Evolutionary conservation across 2,888 invertebrate genomes (phyloP).

Genomic region (Cordilura impudica): DNA sequence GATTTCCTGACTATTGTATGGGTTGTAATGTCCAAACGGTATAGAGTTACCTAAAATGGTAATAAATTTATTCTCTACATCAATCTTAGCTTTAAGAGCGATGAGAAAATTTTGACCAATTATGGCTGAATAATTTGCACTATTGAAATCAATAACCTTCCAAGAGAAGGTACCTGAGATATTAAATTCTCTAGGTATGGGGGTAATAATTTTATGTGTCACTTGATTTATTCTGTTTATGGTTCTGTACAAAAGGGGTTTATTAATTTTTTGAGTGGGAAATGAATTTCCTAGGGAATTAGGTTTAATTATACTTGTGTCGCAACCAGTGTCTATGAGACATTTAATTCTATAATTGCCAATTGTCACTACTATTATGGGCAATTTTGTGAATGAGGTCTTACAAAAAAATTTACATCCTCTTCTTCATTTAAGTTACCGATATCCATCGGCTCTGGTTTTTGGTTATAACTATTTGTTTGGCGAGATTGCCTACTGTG

Average conservation of each 20-base stretch:
- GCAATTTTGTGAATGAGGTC: conserved; percentile 5
- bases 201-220: conserved; percentile 39
- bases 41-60: too few relatives aligned
- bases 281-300: too few relatives aligned
- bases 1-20: conserved; percentile 40
- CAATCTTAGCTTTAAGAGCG: too few relatives aligned
- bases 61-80: too few relatives aligned
- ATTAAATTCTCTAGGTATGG: conserved; percentile 56
- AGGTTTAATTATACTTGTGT: too few relatives aligned
- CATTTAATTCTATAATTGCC: too few relatives aligned
- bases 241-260: conserved; percentile 41
- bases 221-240: too few relatives aligned
- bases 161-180: conserved; percentile 44
- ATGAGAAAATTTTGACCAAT: conserved; percentile 47
- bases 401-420: conserved; percentile 17
- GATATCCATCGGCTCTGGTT: conserved; percentile 11
- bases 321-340: too few relatives aligned
- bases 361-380: conserved; percentile 11
- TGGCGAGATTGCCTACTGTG: not conserved
- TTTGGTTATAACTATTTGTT: not conserved
- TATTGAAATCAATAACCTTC: too few relatives aligned
- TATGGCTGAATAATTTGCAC: conserved; percentile 38
- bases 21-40: conserved; percentile 11
- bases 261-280: conserved; percentile 36
- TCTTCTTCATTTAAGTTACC: conserved; percentile 12